Base-by-base conservation (phyloP, 2,113 vertebrate species). In the Tragelaphus imberbis region DNA sequence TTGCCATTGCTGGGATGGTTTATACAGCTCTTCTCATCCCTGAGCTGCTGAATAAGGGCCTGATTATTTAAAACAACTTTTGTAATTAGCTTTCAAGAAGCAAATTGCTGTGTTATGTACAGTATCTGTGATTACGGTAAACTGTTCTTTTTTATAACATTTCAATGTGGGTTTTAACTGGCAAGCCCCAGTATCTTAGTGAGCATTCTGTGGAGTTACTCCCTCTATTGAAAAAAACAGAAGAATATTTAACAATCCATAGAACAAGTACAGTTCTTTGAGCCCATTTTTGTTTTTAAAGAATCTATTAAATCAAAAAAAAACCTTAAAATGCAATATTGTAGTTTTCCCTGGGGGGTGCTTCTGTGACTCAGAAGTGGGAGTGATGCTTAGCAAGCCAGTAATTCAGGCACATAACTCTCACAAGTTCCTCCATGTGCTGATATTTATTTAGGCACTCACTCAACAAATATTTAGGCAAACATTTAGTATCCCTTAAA, bases 31-130 rank as follows among this genome's bases (percentile, higher is more conserved):
- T 98, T 97, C 96, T 96, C 90, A n/a, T 92, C 97, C 80, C 94
- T 88, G 75, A 97, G 11, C 95, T 98, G 84, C 25, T 97, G 21
- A 98, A 98, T 97, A 97, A 97, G 87, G 77, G 47, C n/a, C 90
- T 98, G 98, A 98, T 98, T 98, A 98, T 98, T 98, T 98, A 98
- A 98, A 98, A 98, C 93, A 98, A 98, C 98, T 98, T 98, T 96
- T 96, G 91, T 97, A 98, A 98, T 98, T 98, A 98, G 97, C 98
- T 97, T 98, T 98, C 97, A 98, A 98, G 98, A 97, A 97, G 80
- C 97, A 98, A 98, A 98, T 98, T 97, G 93, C 97, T 98, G 59
- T 94, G 94, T 97, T 98, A 97, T n/a, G 88, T 98, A 98, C 96
- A 97, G 97, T 98, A 97, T 98, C 97, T 98, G 96, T 97, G 97